These are phyloP conservation scores for Meganola albula DNA, from an alignment of 2,888 invertebrate species.

Conservation along the genomic window DNA sequence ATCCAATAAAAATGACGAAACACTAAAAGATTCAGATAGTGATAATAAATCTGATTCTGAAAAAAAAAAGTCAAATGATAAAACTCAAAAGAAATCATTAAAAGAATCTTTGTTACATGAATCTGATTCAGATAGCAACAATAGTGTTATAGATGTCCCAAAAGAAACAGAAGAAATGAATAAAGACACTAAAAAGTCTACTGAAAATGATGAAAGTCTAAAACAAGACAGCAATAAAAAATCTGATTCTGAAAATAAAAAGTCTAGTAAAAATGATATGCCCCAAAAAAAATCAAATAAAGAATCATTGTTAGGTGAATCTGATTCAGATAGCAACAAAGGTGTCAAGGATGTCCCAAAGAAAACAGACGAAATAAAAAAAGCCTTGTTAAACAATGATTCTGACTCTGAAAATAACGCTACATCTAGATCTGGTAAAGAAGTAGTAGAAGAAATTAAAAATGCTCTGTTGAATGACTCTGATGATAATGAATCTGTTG, in stretches of 20 bases:
- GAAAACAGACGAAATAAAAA: neutral
- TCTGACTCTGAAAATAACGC: conserved; percentile 1
- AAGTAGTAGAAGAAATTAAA: conserved; percentile 17
- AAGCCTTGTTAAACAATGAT: neutral
- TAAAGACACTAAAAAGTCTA: conserved; percentile 1
- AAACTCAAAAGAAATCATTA: neutral
- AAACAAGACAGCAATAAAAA: conserved; percentile 1
- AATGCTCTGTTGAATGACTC: conserved; percentile 21
- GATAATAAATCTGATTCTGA: neutral
- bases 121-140: conserved; percentile 17
- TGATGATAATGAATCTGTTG: conserved; percentile 18
- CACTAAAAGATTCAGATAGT: neutral
- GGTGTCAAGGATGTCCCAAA: neutral
- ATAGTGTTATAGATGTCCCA: neutral
- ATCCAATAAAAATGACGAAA: neutral
- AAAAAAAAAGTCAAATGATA: neutral
- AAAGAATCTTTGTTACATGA: conserved; percentile 27
- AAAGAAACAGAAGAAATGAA: neutral
- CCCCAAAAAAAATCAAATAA: too few species aligned
- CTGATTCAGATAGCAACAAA: conserved; percentile 11
- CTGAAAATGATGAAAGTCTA: conserved; percentile 1
- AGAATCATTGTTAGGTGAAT: conserved; percentile 16
- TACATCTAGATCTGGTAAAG: conserved; percentile 6
- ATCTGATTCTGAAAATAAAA: conserved; percentile 7
- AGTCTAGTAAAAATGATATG: too few species aligned